Evolutionary conservation across 1,140 invertebrate genomes (phyloP), one percentile per base, ranked within the genome.

Genomic region (Scaptomyza hsui): DNA sequence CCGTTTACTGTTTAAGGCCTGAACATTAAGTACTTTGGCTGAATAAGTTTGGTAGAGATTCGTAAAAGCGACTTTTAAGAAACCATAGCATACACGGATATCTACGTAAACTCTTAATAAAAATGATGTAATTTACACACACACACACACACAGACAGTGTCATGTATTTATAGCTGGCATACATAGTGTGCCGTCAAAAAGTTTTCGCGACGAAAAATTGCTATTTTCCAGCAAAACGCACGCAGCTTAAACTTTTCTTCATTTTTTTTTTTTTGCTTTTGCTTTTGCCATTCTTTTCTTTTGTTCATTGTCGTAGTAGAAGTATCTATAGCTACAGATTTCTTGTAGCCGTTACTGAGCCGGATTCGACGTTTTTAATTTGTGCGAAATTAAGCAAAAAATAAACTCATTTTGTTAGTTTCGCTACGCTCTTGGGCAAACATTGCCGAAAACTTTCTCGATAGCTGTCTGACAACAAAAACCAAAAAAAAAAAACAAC

Each of bases 321-420:
- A n/a, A n/a, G 41, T 68, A 16, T 44, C 51, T 32, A 51, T 39
- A 26, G 26, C 26, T 37, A 16, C 37, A 37, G 41, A 60, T 67
- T 65, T 67, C 26, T 68, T 49, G 64, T 29, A 39, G 70, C 63
- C 56, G 69, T 47, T 41, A 61, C 70, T 53, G 70, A 72, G 55
- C 61, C 68, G 52, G 68, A 55, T 49, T 70, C 81, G 65, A 88
- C 71, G 70, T 75, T 86, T 86, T 86, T 86, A 86, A 86, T 86
- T 86, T 88, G 81, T 86, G 81, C 81, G 82, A 86, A 86, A 86
- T 86, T 86, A 86, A 86, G 81, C 81, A 88, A 86, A 88, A 86
- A 86, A 88, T 86, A 86, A 86, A 81, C 81, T 86, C 81, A 86
- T 86, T 88, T 88, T 75, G 77, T 77, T 75, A 62, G 73, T 69